These are phyloP conservation scores for Microhierax caerulescens DNA, from an alignment of 2,797 vertebrate genomes.

Conservation along the genomic window DNA sequence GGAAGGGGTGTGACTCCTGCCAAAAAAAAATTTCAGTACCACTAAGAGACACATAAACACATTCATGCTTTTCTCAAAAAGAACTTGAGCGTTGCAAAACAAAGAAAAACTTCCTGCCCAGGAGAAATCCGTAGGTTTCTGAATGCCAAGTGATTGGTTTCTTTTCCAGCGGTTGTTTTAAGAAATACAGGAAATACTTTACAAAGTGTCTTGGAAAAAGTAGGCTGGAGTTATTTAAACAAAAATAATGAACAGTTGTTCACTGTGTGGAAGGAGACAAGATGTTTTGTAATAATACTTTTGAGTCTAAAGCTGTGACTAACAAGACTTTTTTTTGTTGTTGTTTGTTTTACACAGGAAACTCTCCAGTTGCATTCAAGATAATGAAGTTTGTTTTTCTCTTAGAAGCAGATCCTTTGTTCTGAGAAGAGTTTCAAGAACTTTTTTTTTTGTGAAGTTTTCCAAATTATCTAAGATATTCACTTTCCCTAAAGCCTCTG, in stretches of 20 bases:
- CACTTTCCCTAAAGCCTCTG: background rate
- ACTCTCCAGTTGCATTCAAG: background rate
- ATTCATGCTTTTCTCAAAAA: background rate
- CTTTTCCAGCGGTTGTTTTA: background rate
- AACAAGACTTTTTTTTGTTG: background rate
- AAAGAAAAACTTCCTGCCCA: background rate
- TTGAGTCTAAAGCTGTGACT: background rate
- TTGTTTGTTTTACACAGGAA: background rate
- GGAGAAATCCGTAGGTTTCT: background rate
- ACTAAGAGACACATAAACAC: background rate
- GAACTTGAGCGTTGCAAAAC: background rate
- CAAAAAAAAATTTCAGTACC: background rate
- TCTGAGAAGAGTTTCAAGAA: background rate
- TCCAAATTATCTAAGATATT: background rate
- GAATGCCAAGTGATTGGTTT: background rate
- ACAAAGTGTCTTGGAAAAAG: background rate
- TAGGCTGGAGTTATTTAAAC: background rate
- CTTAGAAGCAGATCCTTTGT: background rate
- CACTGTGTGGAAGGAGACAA: background rate
- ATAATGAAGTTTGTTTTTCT: background rate
- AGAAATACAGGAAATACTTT: background rate
- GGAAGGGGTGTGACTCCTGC: background rate
- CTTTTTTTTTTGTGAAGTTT: background rate
- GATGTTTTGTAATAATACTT: background rate
- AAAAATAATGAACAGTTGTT: background rate